These are phyloP conservation scores for Leptinotarsa lineolata DNA, from an alignment of 1,140 invertebrate genomes.

Conservation along the genomic window DNA sequence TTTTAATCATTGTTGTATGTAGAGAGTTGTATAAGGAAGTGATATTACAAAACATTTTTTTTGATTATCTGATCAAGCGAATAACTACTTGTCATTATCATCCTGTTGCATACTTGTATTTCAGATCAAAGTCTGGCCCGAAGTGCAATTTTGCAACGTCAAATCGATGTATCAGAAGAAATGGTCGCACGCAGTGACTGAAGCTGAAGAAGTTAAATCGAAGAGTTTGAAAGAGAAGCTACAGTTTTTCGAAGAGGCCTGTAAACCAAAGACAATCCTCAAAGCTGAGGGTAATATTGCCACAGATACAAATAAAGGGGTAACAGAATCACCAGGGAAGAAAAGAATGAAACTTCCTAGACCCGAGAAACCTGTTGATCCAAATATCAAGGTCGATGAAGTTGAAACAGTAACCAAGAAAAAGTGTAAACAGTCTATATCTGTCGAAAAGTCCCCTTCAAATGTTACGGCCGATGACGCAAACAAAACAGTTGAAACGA, in stretches of 20 bases:
- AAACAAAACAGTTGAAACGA: background rate
- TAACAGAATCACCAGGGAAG: background rate
- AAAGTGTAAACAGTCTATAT: background rate
- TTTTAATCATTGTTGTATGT: too few species aligned
- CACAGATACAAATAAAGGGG: conserved; percentile 1
- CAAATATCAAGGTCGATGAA: background rate
- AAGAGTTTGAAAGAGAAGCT: conserved; percentile 11
- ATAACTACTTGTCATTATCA: background rate
- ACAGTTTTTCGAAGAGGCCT: background rate
- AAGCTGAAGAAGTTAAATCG: conserved; percentile 38
- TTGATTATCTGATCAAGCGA: too few species aligned
- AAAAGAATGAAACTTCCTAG: background rate
- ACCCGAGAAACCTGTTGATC: background rate
- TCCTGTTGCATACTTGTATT: background rate
- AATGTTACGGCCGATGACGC: background rate
- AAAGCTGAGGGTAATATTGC: background rate
- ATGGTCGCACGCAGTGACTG: conserved; percentile 41
- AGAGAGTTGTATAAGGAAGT: too few species aligned
- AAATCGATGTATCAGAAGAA: conserved; percentile 27
- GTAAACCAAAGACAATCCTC: background rate
- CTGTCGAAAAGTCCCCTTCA: background rate
- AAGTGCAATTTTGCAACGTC: conserved; percentile 16
- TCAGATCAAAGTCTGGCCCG: conserved; percentile 10
- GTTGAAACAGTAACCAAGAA: background rate
- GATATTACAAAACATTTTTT: too few species aligned